Evolutionary conservation across 2,113 vertebrate genomes (phyloP).

Genomic region (Caracal caracal): DNA sequence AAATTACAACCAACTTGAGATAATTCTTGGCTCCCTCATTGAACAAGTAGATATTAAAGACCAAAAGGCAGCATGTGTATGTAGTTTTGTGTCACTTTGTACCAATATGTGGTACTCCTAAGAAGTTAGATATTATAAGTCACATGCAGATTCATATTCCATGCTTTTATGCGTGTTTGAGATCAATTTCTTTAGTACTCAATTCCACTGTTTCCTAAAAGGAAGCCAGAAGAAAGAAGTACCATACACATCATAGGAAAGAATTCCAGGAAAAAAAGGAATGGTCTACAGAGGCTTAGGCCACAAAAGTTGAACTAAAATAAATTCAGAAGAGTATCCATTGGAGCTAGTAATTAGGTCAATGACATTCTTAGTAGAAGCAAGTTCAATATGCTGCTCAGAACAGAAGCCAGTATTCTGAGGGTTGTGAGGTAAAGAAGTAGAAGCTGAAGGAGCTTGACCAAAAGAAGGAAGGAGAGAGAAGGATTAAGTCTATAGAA

Average conservation of each 20-base stretch:
- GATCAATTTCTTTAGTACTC: neutral
- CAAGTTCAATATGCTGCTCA: neutral
- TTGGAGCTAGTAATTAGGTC: neutral
- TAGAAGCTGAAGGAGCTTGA: neutral
- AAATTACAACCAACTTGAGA: neutral
- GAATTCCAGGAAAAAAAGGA: neutral
- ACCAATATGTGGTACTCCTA: neutral
- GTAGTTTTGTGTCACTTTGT: neutral
- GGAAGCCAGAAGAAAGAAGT: neutral
- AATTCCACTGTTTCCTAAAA: neutral
- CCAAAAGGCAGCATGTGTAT: neutral
- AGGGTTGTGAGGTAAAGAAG: neutral
- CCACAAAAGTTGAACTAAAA: neutral
- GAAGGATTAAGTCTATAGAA: neutral
- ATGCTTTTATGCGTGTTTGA: neutral
- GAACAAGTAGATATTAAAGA: neutral
- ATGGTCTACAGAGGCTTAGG: neutral
- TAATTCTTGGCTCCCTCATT: neutral
- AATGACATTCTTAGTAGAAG: neutral
- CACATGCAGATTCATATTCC: neutral
- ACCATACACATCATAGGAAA: neutral
- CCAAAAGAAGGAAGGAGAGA: neutral
- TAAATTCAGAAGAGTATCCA: neutral
- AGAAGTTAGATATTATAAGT: neutral
- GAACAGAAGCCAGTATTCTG: neutral